phyloP scores from a whole-genome alignment of 2,797 vertebrate genomes.

The Lepilemur septentrionalis region DNA sequence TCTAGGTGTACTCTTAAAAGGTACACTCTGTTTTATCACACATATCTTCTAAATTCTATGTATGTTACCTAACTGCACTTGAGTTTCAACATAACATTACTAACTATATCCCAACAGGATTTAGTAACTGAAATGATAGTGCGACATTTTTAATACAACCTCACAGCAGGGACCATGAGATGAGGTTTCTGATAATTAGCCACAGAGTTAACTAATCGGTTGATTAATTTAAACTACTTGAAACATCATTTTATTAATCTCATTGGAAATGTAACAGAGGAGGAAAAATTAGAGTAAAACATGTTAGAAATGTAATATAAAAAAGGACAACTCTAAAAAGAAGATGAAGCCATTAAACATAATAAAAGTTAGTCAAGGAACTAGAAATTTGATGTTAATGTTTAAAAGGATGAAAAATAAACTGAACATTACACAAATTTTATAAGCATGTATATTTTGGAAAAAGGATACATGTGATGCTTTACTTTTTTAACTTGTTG shows the following conservation, averaged over 20 bases:
- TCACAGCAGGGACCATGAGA: background rate
- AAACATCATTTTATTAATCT: conserved; percentile 35
- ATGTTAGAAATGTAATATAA: background rate
- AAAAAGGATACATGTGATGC: background rate
- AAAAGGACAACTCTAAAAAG: background rate
- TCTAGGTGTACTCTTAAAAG: background rate
- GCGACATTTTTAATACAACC: background rate
- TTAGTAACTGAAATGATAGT: conserved; percentile 4
- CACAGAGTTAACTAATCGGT: conserved; percentile 32
- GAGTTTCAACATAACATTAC: background rate
- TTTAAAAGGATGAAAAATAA: background rate
- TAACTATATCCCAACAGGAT: background rate
- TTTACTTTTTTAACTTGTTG: background rate
- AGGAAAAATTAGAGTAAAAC: background rate
- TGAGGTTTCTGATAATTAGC: conserved; percentile 36
- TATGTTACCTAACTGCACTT: background rate
- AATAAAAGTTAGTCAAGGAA: background rate
- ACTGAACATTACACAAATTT: background rate
- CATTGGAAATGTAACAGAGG: conserved; percentile 7
- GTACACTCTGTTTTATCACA: background rate
- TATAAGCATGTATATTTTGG: background rate
- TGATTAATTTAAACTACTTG: conserved; percentile 40
- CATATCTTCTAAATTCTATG: background rate
- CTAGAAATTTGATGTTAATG: background rate
- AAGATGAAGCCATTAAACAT: background rate